Evolutionary conservation across 2,797 vertebrate species (phyloP).

Genomic region (Coluber constrictor): DNA sequence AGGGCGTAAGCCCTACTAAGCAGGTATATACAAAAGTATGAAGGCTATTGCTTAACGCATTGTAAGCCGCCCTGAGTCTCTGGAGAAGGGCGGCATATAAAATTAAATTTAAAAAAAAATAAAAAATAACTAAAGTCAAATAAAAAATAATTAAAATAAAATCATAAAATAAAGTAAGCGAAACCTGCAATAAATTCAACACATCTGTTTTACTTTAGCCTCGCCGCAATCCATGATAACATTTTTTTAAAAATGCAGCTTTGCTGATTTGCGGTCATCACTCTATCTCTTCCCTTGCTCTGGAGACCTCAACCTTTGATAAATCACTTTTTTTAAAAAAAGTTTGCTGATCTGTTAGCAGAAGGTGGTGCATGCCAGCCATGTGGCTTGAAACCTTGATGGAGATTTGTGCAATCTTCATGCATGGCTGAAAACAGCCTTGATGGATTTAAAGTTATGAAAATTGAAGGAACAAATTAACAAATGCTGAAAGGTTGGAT

Average conservation of each 20-base stretch:
- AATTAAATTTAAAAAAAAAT: not conserved
- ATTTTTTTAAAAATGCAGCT: not conserved
- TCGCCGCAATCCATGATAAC: not conserved
- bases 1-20: too few relatives aligned
- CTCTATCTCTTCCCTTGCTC: not conserved
- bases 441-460: not conserved
- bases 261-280: not conserved
- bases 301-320: not conserved
- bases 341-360: not conserved
- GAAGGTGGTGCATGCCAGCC: not conserved
- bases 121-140: not conserved
- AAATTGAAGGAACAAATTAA: not conserved
- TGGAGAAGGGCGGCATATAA: too few relatives aligned
- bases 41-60: too few relatives aligned
- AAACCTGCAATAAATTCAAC: not conserved
- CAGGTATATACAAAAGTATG: too few relatives aligned
- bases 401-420: not conserved
- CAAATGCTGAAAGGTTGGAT: not conserved
- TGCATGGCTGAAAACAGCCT: too few relatives aligned
- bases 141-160: not conserved
- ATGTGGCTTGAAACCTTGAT: not conserved
- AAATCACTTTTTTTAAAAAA: not conserved
- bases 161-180: not conserved
- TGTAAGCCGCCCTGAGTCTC: too few relatives aligned
- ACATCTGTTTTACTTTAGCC: not conserved